Conservation (phyloP, 1,140 invertebrate genomes). For the Phocides pigmalion region DNA sequence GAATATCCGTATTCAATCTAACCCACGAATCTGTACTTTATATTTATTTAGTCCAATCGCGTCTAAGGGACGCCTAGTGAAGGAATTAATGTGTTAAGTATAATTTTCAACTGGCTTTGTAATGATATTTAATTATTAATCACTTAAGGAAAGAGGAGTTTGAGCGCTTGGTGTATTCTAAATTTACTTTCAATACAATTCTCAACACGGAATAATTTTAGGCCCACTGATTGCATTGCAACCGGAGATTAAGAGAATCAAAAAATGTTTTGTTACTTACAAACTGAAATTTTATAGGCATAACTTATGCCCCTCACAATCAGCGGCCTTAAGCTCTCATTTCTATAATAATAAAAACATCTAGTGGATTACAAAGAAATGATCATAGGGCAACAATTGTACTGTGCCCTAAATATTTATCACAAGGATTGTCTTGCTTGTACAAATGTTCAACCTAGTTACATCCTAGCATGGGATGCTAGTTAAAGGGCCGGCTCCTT, state of each 20-base stretch:
- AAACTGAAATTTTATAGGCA: no score
- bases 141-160: no score
- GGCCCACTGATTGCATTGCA: no score
- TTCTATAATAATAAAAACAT: no score
- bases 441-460: constrained; percentile 61
- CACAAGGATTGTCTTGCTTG: constrained; percentile 37
- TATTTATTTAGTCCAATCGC: constrained; percentile 57
- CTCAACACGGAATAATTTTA: no score
- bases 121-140: constrained; percentile 1
- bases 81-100: constrained; percentile 53
- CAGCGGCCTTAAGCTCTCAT: no score
- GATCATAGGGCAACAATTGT: no score
- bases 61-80: constrained; percentile 53
- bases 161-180: no score
- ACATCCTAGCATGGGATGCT: constrained; percentile 68
- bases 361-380: no score
- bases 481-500: constrained; percentile 70
- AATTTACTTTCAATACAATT: no score
- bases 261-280: no score
- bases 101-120: constrained; percentile 46
- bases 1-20: constrained; percentile 87
- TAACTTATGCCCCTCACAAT: background rate
- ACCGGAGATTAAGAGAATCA: no score
- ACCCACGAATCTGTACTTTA: constrained; percentile 54
- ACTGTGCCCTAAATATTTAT: background rate